Base-by-base conservation (phyloP, 2,888 invertebrate genomes). In the Axea sp. region DNA sequence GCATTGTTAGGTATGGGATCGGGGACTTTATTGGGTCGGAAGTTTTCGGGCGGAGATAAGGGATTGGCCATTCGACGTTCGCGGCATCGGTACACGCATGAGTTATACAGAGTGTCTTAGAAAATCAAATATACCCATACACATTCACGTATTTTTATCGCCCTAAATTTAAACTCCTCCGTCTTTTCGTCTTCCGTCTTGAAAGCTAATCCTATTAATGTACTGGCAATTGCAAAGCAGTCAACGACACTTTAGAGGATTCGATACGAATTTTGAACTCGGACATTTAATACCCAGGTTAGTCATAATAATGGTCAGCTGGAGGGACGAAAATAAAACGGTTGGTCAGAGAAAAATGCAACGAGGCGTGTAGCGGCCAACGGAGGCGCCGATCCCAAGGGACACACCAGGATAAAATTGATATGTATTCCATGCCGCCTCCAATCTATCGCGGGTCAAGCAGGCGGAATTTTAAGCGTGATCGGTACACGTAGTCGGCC, bases 391-490 rank as follows among this genome's bases (percentile, higher is more conserved):
- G 62, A 59, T 81, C 84, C 82, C 83, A 30, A 77, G 84, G 78
- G 84, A 82, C 79, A 81, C 62, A 76, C 76, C 67, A 64, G 78
- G 78, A 78, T 79, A 78, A 85, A 86, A 87, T 87, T 86, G 86
- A 87, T 87, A 87, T 87, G 87, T 87, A 87, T 87, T 86, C 84
- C 85, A 79, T 78, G 83, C 80, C 79, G 79, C 80, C 82, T 84
- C 84, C 86, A 86, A 87, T 87, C 87, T 87, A 87, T 85, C 84
- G 84, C 78, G 82, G 87, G 87, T 87, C 87, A 87, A 87, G 86
- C 86, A 82, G 80, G 81, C 86, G 81, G 87, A 87, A 87, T 87
- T 87, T 87, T 86, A 87, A 87, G 82, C 83, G 82, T 81, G 84
- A 82, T 84, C 82, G 81, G 71, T 77, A 76, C 75, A 78, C 75